Conservation (phyloP, 2,888 invertebrate genomes). For the Drosophila paracracens region DNA sequence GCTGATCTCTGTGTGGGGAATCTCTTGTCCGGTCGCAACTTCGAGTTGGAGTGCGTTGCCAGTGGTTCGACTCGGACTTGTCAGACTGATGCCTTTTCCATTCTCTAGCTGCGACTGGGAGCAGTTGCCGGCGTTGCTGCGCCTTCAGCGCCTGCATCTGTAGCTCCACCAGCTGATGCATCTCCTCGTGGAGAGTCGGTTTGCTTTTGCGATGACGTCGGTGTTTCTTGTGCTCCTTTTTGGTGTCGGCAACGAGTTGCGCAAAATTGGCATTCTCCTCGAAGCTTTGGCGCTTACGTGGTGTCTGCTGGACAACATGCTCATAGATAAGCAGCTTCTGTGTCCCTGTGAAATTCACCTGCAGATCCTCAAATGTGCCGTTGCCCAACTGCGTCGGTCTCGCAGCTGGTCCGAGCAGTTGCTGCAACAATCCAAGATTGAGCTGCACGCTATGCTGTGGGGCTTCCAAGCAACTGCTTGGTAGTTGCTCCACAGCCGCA, state of each 20-base stretch:
- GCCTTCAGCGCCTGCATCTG: constrained; percentile 82
- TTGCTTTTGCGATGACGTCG: constrained; percentile 81
- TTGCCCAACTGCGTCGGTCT: not conserved
- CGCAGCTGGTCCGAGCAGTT: constrained; percentile 45
- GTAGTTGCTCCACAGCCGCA: constrained; percentile 1
- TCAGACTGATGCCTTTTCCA: not conserved
- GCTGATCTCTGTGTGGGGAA: not conserved
- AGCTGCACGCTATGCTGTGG: constrained; percentile 39
- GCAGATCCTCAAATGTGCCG: constrained; percentile 74
- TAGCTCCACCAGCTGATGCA: constrained; percentile 79
- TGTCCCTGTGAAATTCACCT: constrained; percentile 63
- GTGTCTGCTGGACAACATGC: constrained; percentile 64
- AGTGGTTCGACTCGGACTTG: not conserved
- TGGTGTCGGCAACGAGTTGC: constrained; percentile 79
- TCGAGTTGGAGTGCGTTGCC: constrained; percentile 1
- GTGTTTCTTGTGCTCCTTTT: constrained; percentile 72
- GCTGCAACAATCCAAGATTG: constrained; percentile 12
- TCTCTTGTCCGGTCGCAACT: not conserved
- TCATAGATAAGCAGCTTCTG: constrained; percentile 79
- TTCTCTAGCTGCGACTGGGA: not conserved
- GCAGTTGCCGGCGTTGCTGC: constrained; percentile 7
- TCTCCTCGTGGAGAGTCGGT: constrained; percentile 82
- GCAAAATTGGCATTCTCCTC: constrained; percentile 73
- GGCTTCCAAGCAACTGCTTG: constrained; percentile 20
- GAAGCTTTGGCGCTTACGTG: constrained; percentile 10